Conservation (phyloP, 92 coral and sea anemone genomes). For the Epizoanthus fatuus region DNA sequence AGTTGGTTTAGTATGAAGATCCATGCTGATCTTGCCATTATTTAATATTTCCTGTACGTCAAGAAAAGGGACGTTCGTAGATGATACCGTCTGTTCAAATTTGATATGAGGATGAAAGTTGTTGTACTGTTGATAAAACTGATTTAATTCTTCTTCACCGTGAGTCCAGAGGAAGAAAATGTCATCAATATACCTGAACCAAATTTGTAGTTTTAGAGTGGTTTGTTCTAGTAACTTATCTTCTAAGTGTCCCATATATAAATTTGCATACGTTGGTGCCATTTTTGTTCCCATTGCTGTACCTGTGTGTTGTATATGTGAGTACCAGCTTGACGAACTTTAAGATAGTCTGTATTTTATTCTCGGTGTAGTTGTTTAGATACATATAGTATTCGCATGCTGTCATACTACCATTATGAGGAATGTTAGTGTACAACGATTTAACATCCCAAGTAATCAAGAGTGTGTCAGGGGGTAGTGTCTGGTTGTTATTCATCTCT, state of each 20-base stretch:
- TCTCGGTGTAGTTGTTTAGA: too few relatives aligned
- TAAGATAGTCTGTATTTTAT: too few relatives aligned
- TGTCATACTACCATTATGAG: too few relatives aligned
- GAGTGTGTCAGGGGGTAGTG: too few relatives aligned
- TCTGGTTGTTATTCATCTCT: too few relatives aligned
- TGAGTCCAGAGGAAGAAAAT: background rate
- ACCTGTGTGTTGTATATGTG: too few relatives aligned
- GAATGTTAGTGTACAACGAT: too few relatives aligned
- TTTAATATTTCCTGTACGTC: background rate
- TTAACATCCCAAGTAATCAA: too few relatives aligned
- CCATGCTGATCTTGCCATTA: conserved; percentile 22
- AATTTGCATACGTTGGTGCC: conserved; percentile 30
- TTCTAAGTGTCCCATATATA: conserved; percentile 29
- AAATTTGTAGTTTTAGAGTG: conserved; percentile 21
- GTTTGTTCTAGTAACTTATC: background rate
- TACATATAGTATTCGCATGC: too few relatives aligned
- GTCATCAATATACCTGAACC: conserved; percentile 36
- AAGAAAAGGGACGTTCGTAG: too few relatives aligned
- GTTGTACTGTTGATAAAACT: conserved; percentile 20
- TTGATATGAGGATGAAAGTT: background rate
- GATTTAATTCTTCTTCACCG: background rate
- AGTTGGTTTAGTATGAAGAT: conserved; percentile 18
- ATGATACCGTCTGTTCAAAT: background rate
- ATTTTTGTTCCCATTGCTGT: background rate
- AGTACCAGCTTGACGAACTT: too few relatives aligned